Percentiles rank a stretch among this genome's conserved stretches.
These are phyloP conservation scores for Taeniopygia guttata DNA, from an alignment of 2,797 vertebrate species.

Conservation along the genomic window DNA sequence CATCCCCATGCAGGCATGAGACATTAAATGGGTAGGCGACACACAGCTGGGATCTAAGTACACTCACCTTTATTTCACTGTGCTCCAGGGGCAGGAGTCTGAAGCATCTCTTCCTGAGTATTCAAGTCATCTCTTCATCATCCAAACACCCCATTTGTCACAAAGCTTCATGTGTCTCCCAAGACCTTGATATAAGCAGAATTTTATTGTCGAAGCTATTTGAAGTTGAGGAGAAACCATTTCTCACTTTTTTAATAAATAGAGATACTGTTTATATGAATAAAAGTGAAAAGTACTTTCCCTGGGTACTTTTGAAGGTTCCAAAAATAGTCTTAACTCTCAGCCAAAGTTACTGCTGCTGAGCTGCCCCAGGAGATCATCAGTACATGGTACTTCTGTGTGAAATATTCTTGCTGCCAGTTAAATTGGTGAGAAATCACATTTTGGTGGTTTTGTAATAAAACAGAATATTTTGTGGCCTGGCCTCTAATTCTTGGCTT, in stretches of 20 bases:
- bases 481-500: constrained; percentile 36
- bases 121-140: constrained; percentile 44
- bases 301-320: constrained; percentile 39
- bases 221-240: constrained; percentile 46
- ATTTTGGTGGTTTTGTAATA: constrained; percentile 63
- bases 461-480: constrained; percentile 54
- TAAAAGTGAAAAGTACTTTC: constrained; percentile 54
- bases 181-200: constrained; percentile 54
- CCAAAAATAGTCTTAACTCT: constrained; percentile 55
- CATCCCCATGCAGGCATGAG: not conserved
- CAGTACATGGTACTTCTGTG: constrained; percentile 15
- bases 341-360: constrained; percentile 54
- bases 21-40: not conserved
- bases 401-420: constrained; percentile 38
- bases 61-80: constrained; percentile 43
- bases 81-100: not conserved
- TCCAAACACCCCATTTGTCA: constrained; percentile 38
- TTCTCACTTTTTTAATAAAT: constrained; percentile 68
- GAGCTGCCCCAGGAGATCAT: constrained; percentile 41
- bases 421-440: constrained; percentile 56
- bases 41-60: not conserved
- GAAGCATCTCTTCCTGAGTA: not conserved
- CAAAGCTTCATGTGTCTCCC: constrained; percentile 52
- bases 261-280: constrained; percentile 62
- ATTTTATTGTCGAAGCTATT: constrained; percentile 60